Base-by-base conservation (phyloP, 2,113 vertebrate genomes). In the Daboia siamensis region DNA sequence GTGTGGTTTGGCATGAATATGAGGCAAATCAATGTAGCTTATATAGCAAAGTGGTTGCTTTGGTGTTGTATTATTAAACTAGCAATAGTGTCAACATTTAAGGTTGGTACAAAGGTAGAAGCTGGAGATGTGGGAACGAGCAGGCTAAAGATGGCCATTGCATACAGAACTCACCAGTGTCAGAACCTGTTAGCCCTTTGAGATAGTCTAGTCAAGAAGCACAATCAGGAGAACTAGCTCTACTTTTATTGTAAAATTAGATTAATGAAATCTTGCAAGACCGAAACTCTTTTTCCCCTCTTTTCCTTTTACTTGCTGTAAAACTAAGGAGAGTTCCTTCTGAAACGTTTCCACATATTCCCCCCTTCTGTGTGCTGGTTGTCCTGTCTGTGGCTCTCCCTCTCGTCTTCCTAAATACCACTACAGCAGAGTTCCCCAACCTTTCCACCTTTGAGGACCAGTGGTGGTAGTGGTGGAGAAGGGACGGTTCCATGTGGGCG, bases 391-490 rank as follows among this genome's bases (percentile, higher is more conserved):
- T 3, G 33, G 1, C 33, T 80, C 33, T 44, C 33, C 74, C 33
- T 80, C 17, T 7, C 21, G 74, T 80, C 74, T 80, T 39, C 74
- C 74, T 80, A 80, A 39, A 80, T 39, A 44, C 2, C 0, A 3
- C 8, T 51, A 51, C 48, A 51, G 9, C 48, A 51, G 48, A 48
- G 48, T 48, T 51, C 48, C 48, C 48, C 48, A 51, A 51, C 48
- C 8, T 51, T 51, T 51, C 8, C 8, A 51, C 48, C 48, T 51
- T 51, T 51, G 48, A 51, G 48, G 48, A 1, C 48, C 8, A 1
- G 1, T 51, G 29, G 1, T 4, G 29, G 29, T 0, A 12, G 26
- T 0, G 0, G 4, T 2, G 13, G 64, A 15, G 12, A 69, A 69
- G 29, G 29, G n/a, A 69, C 15, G 29, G 29, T 69, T 69, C 64